A percentile compares a stretch with the other conserved stretches of the same genome.
Conservation (phyloP, 2,797 vertebrate genomes). For the Clarias fuscus region DNA sequence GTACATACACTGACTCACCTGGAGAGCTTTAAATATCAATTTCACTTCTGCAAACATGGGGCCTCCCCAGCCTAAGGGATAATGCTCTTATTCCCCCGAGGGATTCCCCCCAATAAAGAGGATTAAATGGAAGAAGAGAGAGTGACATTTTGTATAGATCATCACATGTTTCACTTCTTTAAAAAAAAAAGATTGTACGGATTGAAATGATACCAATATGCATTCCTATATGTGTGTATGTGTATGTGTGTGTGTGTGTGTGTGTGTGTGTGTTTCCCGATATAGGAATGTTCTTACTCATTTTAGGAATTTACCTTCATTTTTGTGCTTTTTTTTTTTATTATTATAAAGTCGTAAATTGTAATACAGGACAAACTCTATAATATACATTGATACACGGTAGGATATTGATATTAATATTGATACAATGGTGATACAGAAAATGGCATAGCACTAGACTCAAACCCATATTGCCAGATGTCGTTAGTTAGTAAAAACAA, state of each 20-base stretch:
- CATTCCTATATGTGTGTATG: not conserved
- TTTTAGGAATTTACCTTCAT: not conserved
- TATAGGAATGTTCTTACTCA: too few relatives aligned
- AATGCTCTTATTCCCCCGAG: constrained; percentile 9
- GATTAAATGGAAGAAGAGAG: constrained; percentile 1
- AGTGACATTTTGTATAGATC: constrained; percentile 20
- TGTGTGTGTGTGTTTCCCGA: not conserved
- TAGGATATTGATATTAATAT: constrained; percentile 13
- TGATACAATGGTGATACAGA: constrained; percentile 26
- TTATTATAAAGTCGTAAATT: not conserved
- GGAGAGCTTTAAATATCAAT: constrained; percentile 24
- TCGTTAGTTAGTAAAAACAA: not conserved
- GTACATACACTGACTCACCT: constrained; percentile 20
- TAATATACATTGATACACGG: constrained; percentile 14
- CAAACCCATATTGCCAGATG: not conserved
- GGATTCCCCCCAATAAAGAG: constrained; percentile 31
- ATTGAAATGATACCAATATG: not conserved
- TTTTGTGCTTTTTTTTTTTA: constrained; percentile 19
- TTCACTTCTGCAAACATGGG: constrained; percentile 32
- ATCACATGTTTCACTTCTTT: constrained; percentile 35
- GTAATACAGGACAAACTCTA: not conserved
- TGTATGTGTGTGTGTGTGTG: too few relatives aligned
- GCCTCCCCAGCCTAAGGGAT: constrained; percentile 29
- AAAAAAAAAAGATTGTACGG: not conserved
- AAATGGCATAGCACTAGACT: constrained; percentile 18